Evolutionary conservation across 2,888 invertebrate species (phyloP).

Genomic region (Oxycera nigricornis): DNA sequence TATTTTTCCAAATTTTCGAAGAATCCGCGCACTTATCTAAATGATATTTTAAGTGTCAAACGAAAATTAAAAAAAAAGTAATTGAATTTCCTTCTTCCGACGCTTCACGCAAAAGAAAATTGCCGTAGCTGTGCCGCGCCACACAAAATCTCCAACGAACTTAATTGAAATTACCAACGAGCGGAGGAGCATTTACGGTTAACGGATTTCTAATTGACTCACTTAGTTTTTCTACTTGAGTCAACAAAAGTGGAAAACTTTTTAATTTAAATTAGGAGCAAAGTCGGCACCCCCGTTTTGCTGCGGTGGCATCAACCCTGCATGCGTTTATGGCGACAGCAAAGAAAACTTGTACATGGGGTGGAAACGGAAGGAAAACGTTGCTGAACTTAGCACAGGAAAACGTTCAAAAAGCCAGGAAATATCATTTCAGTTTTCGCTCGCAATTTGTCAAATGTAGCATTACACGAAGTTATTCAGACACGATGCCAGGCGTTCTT

Average conservation of each 20-base stretch:
- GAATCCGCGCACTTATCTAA: no score
- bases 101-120: no score
- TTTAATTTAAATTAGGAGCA: slow-evolving; percentile 13
- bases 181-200: neutral
- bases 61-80: no score
- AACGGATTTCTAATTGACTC: slow-evolving; percentile 17
- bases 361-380: neutral
- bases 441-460: slow-evolving; percentile 34
- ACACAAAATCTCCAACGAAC: neutral
- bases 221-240: neutral
- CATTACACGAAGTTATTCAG: slow-evolving; percentile 18
- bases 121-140: no score
- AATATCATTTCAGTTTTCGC: slow-evolving; percentile 27
- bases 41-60: no score
- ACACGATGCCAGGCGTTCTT: neutral
- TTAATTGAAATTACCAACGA: neutral
- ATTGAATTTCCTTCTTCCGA: no score
- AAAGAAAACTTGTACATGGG: neutral
- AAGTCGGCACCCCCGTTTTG: neutral
- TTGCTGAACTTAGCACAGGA: neutral
- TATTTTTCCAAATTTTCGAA: no score
- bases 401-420: slow-evolving; percentile 16
- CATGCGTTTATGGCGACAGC: neutral
- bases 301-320: neutral
- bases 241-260: neutral